Conservation (phyloP, 2,888 invertebrate genomes). For the Scelioninae gen. 2 region DNA sequence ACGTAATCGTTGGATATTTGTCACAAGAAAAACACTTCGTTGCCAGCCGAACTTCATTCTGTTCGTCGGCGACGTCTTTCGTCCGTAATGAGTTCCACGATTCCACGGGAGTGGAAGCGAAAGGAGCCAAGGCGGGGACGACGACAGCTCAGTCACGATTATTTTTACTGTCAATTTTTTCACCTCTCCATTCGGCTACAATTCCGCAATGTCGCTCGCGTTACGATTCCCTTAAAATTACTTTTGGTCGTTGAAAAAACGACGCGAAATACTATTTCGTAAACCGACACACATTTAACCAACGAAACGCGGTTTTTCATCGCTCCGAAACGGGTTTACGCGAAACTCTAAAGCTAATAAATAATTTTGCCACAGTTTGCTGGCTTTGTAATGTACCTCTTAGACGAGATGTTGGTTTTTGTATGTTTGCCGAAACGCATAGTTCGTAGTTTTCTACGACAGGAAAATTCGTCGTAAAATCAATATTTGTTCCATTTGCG, state of each 20-base stretch:
- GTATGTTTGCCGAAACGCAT: conserved; percentile 23
- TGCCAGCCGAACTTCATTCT: conserved; percentile 59
- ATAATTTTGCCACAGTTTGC: conserved; percentile 24
- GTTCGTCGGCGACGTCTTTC: conserved; percentile 58
- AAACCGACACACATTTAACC: conserved; percentile 4
- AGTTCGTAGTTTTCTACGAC: conserved; percentile 11
- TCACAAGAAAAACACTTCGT: conserved; percentile 68
- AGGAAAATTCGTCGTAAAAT: conserved; percentile 36
- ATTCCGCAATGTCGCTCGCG: no score
- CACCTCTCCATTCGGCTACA: no score
- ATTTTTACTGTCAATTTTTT: conserved; percentile 37
- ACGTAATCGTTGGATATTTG: conserved; percentile 66
- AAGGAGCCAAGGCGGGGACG: conserved; percentile 7
- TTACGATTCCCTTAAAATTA: no score
- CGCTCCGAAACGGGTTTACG: neutral
- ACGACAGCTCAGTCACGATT: conserved; percentile 21
- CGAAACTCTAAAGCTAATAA: conserved; percentile 10
- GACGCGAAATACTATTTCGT: neutral
- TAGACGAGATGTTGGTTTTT: conserved; percentile 37
- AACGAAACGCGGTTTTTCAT: conserved; percentile 11
- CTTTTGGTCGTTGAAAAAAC: neutral
- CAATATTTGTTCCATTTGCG: conserved; percentile 29
- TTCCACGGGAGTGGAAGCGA: conserved; percentile 17
- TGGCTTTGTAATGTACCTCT: conserved; percentile 20
- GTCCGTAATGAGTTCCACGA: conserved; percentile 46